A percentile compares a stretch with the other conserved stretches of the same genome.
Evolutionary conservation across 2,797 vertebrate genomes (phyloP).

Genomic region (Pyrocephalus nanus): DNA sequence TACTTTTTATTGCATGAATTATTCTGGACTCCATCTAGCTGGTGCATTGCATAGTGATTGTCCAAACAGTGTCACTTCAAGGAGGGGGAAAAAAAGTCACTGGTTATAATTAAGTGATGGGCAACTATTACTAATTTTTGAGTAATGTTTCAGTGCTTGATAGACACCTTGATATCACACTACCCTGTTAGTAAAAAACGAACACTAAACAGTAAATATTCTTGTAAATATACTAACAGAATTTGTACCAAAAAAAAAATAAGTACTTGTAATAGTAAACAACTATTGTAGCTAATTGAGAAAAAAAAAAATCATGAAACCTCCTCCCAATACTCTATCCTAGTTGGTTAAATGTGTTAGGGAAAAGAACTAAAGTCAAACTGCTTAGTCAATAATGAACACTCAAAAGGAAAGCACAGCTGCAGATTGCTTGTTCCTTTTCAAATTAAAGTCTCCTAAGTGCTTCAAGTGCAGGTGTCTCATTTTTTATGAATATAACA

Average conservation of each 20-base stretch:
- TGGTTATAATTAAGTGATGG: not conserved
- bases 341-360: not conserved
- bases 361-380: not conserved
- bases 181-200: not conserved
- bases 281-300: not conserved
- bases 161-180: not conserved
- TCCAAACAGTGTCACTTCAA: not conserved
- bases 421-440: not conserved
- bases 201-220: not conserved
- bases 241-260: not conserved
- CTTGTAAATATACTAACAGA: not conserved
- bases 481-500: not conserved
- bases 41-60: not conserved
- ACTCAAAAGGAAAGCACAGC: not conserved
- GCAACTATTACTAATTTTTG: not conserved
- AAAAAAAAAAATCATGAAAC: not conserved
- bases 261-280: not conserved
- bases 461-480: not conserved
- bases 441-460: not conserved
- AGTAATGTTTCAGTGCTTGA: not conserved
- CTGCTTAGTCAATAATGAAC: not conserved
- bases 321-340: fast-evolving
- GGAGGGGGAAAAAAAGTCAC: no score
- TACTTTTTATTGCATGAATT: not conserved
- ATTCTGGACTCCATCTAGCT: not conserved